Evolutionary conservation across 2,113 vertebrate species (phyloP).

Genomic region (Hypocryptadius cinnamomeus): DNA sequence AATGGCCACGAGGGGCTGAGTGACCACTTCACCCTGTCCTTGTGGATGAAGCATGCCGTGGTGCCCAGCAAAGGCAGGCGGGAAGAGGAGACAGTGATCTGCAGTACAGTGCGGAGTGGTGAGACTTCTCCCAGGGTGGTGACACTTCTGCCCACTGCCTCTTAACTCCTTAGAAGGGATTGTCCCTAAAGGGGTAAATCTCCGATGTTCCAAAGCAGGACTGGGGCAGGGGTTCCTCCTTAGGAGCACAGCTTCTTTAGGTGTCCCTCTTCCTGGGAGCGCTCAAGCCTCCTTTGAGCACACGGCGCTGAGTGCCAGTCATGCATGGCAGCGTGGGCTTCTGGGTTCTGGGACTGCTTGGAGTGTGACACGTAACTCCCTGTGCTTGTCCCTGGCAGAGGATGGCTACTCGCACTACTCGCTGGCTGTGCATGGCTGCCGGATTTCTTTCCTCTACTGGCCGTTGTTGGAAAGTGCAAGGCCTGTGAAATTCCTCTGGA

Average conservation of each 20-base stretch:
- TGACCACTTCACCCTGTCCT: conserved; percentile 92
- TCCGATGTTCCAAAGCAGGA: background rate
- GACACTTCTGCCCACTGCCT: background rate
- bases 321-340: background rate
- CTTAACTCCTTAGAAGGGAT: background rate
- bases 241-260: background rate
- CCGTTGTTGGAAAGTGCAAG: conserved; percentile 86
- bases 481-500: conserved; percentile 97
- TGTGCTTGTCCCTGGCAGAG: conserved; percentile 66
- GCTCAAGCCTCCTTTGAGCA: background rate
- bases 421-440: conserved; percentile 90
- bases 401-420: conserved; percentile 95
- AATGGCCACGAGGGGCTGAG: conserved; percentile 70
- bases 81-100: conserved; percentile 92
- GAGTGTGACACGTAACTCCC: background rate
- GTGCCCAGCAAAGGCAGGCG: conserved; percentile 78
- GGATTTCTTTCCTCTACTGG: conserved; percentile 96
- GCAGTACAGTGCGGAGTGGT: conserved; percentile 92
- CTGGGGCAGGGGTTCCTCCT: background rate
- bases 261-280: background rate
- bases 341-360: background rate
- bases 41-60: conserved; percentile 92
- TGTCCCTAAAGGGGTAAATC: background rate
- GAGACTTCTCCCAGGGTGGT: conserved; percentile 16
- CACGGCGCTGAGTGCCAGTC: background rate